Evolutionary conservation across 2,888 invertebrate genomes (phyloP).

Genomic region (Tineola bisselliella): DNA sequence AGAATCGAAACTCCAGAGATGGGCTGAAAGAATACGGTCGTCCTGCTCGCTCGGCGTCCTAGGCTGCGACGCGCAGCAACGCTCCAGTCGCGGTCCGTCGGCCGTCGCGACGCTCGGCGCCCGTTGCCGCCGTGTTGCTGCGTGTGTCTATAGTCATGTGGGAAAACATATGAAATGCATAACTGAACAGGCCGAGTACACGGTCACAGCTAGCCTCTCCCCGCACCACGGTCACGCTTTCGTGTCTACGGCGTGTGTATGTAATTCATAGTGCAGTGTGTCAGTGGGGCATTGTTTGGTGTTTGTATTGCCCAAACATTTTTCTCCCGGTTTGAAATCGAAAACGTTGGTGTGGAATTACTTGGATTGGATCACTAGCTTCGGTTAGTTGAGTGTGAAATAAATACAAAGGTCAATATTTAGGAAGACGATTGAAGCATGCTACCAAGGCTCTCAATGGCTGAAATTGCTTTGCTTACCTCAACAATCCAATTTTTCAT

Average conservation of each 20-base stretch:
- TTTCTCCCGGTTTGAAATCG: background rate
- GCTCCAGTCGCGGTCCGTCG: conserved; percentile 67
- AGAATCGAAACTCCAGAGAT: conserved; percentile 46
- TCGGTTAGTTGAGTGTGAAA: background rate
- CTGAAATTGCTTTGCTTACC: conserved; percentile 9
- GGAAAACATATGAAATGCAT: conserved; percentile 44
- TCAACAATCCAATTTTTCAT: background rate
- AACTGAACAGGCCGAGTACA: conserved; percentile 27
- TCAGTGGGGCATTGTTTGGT: conserved; percentile 37
- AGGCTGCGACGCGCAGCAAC: conserved; percentile 59
- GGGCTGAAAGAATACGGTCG: conserved; percentile 41
- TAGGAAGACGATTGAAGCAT: conserved; percentile 22
- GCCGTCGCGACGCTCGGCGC: conserved; percentile 60
- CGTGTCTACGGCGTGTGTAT: background rate
- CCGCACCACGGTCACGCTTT: conserved; percentile 15
- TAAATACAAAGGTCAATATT: conserved; percentile 10
- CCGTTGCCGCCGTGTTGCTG: conserved; percentile 39
- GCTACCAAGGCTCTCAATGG: conserved; percentile 43
- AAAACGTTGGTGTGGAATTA: background rate
- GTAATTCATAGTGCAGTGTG: conserved; percentile 34
- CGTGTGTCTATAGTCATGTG: conserved; percentile 31
- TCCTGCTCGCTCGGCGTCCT: conserved; percentile 61
- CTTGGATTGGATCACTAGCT: conserved; percentile 21
- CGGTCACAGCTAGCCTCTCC: conserved; percentile 17
- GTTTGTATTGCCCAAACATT: conserved; percentile 22